Evolutionary conservation across 2,888 invertebrate species (phyloP).

Genomic region (Theodoxus fluviatilis): DNA sequence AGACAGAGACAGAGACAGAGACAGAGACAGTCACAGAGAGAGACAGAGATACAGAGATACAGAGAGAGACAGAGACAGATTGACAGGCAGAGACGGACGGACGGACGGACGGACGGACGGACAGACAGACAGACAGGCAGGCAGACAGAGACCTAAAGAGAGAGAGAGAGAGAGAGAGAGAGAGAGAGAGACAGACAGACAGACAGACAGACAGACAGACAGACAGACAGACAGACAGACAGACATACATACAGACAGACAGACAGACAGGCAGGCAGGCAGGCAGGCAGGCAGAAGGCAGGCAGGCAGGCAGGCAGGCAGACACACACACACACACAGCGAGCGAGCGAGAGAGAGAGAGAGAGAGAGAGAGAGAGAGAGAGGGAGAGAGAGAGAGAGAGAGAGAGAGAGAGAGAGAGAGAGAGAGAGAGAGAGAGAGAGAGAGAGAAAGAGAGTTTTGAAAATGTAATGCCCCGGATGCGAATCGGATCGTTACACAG

Average conservation of each 20-base stretch:
- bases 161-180: neutral
- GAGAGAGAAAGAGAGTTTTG: neutral
- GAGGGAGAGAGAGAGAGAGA: conserved; percentile 10
- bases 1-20: neutral
- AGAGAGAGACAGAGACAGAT: neutral
- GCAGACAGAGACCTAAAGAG: neutral
- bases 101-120: neutral
- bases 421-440: conserved; percentile 23
- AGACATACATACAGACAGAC: conserved; percentile 1
- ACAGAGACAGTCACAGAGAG: neutral
- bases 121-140: neutral
- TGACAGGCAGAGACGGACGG: neutral
- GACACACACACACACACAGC: neutral
- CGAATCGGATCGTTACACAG: too few relatives aligned
- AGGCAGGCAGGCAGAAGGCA: neutral
- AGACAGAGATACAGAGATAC: neutral
- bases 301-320: conserved; percentile 8
- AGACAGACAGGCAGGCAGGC: neutral
- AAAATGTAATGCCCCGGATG: too few relatives aligned
- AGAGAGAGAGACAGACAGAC: conserved; percentile 15
- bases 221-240: neutral
- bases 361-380: conserved; percentile 21
- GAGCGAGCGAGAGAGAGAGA: neutral
- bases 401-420: conserved; percentile 15
- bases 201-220: neutral